phyloP scores from a whole-genome alignment of 2,888 invertebrate genomes.

The Tachina grossa region DNA sequence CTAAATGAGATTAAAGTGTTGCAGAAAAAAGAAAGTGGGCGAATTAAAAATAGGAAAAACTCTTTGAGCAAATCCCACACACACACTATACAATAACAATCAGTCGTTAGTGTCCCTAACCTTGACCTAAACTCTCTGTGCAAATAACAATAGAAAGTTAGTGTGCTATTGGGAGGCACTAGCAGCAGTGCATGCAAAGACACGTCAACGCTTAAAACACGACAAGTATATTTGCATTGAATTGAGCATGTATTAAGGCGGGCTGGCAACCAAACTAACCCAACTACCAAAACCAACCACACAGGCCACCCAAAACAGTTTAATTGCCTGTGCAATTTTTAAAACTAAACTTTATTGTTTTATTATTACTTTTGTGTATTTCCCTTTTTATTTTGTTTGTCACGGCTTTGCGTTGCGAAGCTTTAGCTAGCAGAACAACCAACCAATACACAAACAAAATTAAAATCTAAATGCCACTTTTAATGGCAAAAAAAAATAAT shows the following conservation, averaged over 20 bases:
- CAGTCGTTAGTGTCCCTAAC: slow-evolving; percentile 42
- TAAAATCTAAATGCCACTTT: slow-evolving; percentile 36
- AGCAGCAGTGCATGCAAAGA: not conserved
- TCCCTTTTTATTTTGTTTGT: slow-evolving; percentile 3
- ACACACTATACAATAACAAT: slow-evolving; percentile 13
- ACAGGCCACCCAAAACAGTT: slow-evolving; percentile 32
- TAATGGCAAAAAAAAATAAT: slow-evolving; percentile 7
- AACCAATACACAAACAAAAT: slow-evolving; percentile 12
- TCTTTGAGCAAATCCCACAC: slow-evolving; percentile 36
- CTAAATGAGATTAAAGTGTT: not conserved
- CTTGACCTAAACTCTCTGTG: slow-evolving; percentile 52
- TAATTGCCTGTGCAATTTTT: slow-evolving; percentile 64
- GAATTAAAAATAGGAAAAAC: slow-evolving; percentile 20
- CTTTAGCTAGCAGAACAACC: slow-evolving; percentile 27
- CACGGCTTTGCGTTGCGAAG: slow-evolving; percentile 8
- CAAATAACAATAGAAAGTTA: slow-evolving; percentile 36
- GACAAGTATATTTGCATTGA: slow-evolving; percentile 7
- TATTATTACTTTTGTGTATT: not conserved
- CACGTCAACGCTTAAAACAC: not conserved
- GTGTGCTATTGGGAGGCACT: not conserved
- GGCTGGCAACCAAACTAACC: not conserved
- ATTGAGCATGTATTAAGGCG: slow-evolving; percentile 18
- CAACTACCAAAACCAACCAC: not conserved
- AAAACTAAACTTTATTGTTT: slow-evolving; percentile 27
- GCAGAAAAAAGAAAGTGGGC: not conserved